Evolutionary conservation across 2,888 invertebrate species (phyloP), one percentile per base, ranked within the genome.

Genomic region (Nudaria mundana): DNA sequence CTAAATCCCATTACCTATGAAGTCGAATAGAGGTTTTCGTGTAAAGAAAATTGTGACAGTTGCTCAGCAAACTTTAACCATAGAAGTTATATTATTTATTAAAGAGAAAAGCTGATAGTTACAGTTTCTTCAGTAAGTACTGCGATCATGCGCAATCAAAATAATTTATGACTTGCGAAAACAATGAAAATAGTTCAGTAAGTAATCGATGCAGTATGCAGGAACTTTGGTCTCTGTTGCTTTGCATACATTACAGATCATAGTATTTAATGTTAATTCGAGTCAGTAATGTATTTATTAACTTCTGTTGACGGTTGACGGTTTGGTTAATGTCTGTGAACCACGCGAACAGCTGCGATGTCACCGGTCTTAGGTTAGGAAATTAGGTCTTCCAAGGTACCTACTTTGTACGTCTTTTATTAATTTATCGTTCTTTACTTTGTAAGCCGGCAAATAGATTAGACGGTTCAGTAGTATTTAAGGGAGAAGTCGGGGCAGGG

Each of bases 281-380:
- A 23, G 32, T 74, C 71, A 63, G 64, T 63, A 61, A 52, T 60
- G 63, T 74, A 77, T 78, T 82, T 81, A 76, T 74, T 67, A 68
- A 69, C 71, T 66, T 52, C 37, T 56, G 62, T 55, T 69, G 81
- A 78, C 71, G 71, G 68, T 55, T 56, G 78, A 80, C 72, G 73
- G 78, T 79, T 76, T 72, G 61, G 63, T 63, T 81, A 76, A 82
- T 80, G 69, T 66, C 56, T 58, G 57, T 55, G 62, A 64, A 60
- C 74, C 81, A 81, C 76, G 81, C 81, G 76, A 81, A 76, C 66
- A 68, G 60, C 65, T 58, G 63, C 77, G 73, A 71, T 71, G 71
- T 73, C 77, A 68, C 77, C 71, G 60, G 30, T 18, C n/a, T 23
- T n/a, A 26, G 22, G 32, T 16, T 20, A 3, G 20, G 20, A 20